phyloP scores from a whole-genome alignment of 2,888 invertebrate genomes.

The Petrolisthes cinctipes region DNA sequence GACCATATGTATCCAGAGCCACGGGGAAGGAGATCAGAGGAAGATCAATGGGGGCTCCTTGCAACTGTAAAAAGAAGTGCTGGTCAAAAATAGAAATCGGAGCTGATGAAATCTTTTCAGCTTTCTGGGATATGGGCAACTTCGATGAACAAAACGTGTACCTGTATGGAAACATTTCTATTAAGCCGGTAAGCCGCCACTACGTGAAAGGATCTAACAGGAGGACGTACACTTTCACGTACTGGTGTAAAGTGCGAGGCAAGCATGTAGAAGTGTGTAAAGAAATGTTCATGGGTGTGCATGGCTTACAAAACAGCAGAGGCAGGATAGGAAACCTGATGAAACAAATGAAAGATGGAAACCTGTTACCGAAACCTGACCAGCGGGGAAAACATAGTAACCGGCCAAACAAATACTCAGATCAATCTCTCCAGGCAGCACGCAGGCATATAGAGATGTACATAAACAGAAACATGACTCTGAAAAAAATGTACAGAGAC shows the following conservation, averaged over 20 bases:
- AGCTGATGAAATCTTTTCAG: conserved; percentile 49
- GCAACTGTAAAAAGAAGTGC: conserved; percentile 55
- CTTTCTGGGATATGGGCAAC: conserved; percentile 59
- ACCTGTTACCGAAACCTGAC: conserved; percentile 50
- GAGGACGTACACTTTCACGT: conserved; percentile 52
- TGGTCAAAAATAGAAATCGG: conserved; percentile 57
- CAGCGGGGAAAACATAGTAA: conserved; percentile 52
- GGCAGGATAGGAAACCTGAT: conserved; percentile 53
- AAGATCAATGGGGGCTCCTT: conserved; percentile 51
- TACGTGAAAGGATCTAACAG: conserved; percentile 55
- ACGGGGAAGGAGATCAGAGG: conserved; percentile 55
- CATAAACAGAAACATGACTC: conserved; percentile 55
- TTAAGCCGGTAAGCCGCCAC: conserved; percentile 52
- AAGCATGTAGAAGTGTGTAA: conserved; percentile 59
- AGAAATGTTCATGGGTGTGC: conserved; percentile 60
- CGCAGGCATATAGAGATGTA: conserved; percentile 51
- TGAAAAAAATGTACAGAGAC: conserved; percentile 56
- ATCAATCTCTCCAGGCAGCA: conserved; percentile 49
- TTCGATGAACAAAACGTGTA: conserved; percentile 60
- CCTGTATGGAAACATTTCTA: conserved; percentile 56
- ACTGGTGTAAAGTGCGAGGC: conserved; percentile 55
- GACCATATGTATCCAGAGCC: conserved; percentile 52
- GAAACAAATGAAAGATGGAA: conserved; percentile 57
- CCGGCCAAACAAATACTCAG: conserved; percentile 53
- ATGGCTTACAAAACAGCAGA: conserved; percentile 54